phyloP scores from a whole-genome alignment of 2,113 vertebrate genomes.

The Mesitornis unicolor region DNA sequence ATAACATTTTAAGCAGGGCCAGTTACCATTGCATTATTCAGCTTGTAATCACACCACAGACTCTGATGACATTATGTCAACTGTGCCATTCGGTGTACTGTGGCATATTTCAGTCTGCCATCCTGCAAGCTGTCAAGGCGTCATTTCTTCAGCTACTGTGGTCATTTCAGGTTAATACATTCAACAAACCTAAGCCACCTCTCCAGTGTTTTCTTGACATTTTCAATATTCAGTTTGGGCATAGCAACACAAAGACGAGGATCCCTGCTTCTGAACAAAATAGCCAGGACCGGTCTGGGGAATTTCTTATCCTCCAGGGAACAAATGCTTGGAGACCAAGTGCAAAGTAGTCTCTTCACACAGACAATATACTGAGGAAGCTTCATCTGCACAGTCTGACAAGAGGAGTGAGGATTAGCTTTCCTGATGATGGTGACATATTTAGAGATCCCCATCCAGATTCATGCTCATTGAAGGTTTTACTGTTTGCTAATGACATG shows the following conservation, averaged over 20 bases:
- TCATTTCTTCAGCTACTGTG: background rate
- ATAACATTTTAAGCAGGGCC: background rate
- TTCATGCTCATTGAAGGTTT: background rate
- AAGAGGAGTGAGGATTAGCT: background rate
- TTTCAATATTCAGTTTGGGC: background rate
- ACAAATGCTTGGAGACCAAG: background rate
- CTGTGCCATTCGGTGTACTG: background rate
- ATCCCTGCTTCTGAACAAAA: background rate
- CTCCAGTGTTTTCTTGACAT: background rate
- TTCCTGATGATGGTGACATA: background rate
- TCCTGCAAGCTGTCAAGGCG: background rate
- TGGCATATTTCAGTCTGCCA: background rate
- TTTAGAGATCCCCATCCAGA: background rate
- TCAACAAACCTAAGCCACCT: background rate
- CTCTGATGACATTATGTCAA: background rate
- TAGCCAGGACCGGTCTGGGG: background rate
- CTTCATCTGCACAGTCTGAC: background rate
- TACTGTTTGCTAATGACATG: background rate
- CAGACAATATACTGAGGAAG: background rate
- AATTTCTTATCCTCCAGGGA: background rate
- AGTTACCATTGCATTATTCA: background rate
- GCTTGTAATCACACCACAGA: background rate
- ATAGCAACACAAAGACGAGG: background rate
- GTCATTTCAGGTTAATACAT: background rate
- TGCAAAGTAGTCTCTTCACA: background rate